phyloP scores from a whole-genome alignment of 2,113 vertebrate species.

The Laticauda laticaudata region DNA sequence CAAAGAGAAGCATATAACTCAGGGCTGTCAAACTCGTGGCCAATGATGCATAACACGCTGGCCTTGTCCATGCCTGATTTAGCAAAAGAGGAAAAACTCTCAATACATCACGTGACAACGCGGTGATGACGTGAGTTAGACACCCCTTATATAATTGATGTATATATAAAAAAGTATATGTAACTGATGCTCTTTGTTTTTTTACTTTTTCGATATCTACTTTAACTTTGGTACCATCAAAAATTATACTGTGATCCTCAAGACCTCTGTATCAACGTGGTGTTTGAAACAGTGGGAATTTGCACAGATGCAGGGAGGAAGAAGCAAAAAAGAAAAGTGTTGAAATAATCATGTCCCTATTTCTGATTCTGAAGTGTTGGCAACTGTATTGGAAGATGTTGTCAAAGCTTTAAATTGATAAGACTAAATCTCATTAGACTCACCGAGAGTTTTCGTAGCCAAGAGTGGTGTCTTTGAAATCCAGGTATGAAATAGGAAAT shows the following conservation, averaged over 20 bases:
- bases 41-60: too few species aligned
- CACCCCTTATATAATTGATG: not conserved
- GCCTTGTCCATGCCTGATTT: too few species aligned
- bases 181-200: not conserved
- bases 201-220: not conserved
- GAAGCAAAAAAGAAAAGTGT: not conserved
- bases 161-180: not conserved
- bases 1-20: not conserved
- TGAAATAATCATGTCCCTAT: not conserved
- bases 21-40: too few species aligned
- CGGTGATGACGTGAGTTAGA: too few species aligned
- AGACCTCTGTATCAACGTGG: not conserved
- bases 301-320: not conserved
- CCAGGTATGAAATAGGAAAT: not conserved
- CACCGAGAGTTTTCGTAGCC: not conserved
- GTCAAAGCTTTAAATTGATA: not conserved
- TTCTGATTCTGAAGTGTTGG: not conserved
- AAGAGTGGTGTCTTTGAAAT: not conserved
- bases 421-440: not conserved
- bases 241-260: not conserved
- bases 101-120: too few species aligned
- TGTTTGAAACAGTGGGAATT: not conserved
- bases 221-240: not conserved
- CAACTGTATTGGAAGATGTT: not conserved
- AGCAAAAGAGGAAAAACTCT: too few species aligned